These are phyloP conservation scores for Callospermophilus lateralis DNA, from an alignment of 2,113 vertebrate genomes.

Conservation along the genomic window DNA sequence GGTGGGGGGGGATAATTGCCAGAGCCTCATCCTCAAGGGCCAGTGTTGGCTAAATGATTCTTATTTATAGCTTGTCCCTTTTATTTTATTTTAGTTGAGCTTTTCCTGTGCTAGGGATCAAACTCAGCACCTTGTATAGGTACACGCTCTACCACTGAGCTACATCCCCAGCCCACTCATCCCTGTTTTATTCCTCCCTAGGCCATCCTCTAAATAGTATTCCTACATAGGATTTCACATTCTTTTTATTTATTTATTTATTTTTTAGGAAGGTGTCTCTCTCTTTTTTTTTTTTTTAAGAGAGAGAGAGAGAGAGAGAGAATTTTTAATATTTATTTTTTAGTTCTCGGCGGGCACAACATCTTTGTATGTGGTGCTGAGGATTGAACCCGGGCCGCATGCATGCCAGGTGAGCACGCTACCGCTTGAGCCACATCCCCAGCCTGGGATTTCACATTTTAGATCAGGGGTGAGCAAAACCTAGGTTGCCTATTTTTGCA, in stretches of 20 bases:
- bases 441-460: neutral
- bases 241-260: too few relatives aligned
- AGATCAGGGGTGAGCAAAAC: neutral
- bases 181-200: neutral
- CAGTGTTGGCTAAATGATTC: conserved; percentile 22
- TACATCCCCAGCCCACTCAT: neutral
- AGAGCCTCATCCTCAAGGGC: neutral
- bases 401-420: too few relatives aligned
- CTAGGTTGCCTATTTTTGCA: neutral
- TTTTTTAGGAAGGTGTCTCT: too few relatives aligned
- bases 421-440: too few relatives aligned
- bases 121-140: too few relatives aligned
- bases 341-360: too few relatives aligned
- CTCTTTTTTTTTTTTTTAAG: too few relatives aligned
- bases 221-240: neutral
- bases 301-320: too few relatives aligned
- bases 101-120: neutral
- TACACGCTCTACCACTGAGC: neutral
- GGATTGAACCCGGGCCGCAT: too few relatives aligned
- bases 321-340: too few relatives aligned
- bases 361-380: too few relatives aligned
- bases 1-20: neutral
- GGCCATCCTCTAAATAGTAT: conserved; percentile 16
- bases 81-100: neutral
- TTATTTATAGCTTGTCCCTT: neutral